Evolutionary conservation across 2,888 invertebrate genomes (phyloP), one percentile per base, ranked within the genome.

Genomic region (Coleophora flavipennella): DNA sequence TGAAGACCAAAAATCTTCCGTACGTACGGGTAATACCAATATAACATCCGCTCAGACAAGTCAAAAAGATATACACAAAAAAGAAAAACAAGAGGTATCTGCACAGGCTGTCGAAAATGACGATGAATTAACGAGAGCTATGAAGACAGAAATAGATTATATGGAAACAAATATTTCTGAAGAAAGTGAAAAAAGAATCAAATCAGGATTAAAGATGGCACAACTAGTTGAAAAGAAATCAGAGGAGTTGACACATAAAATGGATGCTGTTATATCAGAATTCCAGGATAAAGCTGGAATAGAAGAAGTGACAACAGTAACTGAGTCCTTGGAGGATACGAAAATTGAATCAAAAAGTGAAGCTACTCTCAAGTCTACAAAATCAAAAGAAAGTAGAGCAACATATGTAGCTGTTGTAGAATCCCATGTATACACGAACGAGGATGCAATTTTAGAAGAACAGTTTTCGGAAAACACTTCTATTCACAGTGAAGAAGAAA

Each of bases 371-470:
- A 49, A 44, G 43, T 45, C 51, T 4, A 51, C 49, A 8, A 57
- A 49, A 41, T 40, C 51, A 2, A 57, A 57, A 40, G 49, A 64
- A 6, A 67, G 58, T 3, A 66, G 61, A n/a, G 69, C 67, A 42
- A 78, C 61, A 36, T 84, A 83, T 33, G 46, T 78, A 32, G 83
- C 81, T 2, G 66, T 75, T 28, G 81, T 83, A n/a, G 78, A 84
- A 48, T 62, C 84, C 3, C 84, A 84, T 40, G 73, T 77, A 6
- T 83, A 75, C 14, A 80, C 83, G 2, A 81, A 83, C 32, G 67
- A 68, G 53, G 71, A 81, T 35, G 68, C 72, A 1, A 74, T 84
- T 35, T 64, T 78, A 34, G 67, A 74, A 49, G 68, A 68, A 40
- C 47, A 58, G 37, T 43, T 57, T 7, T 39, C 55, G 2, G 54